Evolutionary conservation across 2,888 invertebrate species (phyloP), one percentile per base, ranked within the genome.

Genomic region (Mycalesis mineus): DNA sequence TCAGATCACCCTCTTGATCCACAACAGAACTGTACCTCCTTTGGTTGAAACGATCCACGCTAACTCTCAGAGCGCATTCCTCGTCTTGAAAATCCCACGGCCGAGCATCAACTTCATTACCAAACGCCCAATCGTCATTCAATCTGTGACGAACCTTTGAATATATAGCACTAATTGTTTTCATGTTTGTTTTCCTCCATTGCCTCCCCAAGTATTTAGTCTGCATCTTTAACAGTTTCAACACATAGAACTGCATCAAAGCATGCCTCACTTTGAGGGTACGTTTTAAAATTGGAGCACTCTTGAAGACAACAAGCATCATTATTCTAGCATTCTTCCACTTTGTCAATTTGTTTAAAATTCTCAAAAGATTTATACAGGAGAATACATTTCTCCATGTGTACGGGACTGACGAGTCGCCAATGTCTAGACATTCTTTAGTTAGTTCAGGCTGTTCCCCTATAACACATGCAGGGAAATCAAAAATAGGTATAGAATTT

Each of bases 101-200:
- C 61, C 98, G 92, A 0, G 98, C 98, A 87, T 99, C 98, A 71
- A 98, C 93, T 90, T 98, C 96, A 90, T 99, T 99, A 54, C 99
- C 99, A 90, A 96, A 99, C 2, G 99, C 99, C 99, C 99, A 99
- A 82, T 99, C 99, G 79, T 99, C 99, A 75, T 98, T 99, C 42
- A 99, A 91, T 55, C 98, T 93, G 88, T 98, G 98, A 29, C 98
- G 92, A 2, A 97, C 97, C 91, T 99, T 98, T 58, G 97, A 95
- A 80, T 99, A 99, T 76, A 99, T 99, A 58, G 98, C 98, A 78
- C 98, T 98, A 88, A 99, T 97, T 0, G 98, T 98, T 83, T 98
- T 99, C 98, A 99, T 99, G 80, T 99, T 99, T 0, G 97, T 96
- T 84, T 99, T 99, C 49, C 99, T 92, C 99, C 99, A 99, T 77